These are phyloP conservation scores for Bombus polaris DNA, from an alignment of 1,140 invertebrate species.

Conservation along the genomic window DNA sequence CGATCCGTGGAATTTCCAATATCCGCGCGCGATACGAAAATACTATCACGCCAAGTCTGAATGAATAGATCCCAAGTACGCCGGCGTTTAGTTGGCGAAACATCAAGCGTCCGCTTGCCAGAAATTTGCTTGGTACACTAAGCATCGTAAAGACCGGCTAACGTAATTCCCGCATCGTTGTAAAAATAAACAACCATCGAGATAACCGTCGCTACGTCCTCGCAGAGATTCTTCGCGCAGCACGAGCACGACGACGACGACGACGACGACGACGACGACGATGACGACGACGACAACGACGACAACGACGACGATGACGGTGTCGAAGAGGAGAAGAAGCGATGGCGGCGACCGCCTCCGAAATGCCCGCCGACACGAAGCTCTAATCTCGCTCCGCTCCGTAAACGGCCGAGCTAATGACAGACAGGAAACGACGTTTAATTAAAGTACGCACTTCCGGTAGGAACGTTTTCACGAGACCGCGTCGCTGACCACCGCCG, in stretches of 20 bases:
- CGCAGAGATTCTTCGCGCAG: background rate
- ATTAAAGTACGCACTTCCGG: slow-evolving; percentile 73
- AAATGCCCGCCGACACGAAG: slow-evolving; percentile 26
- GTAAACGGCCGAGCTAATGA: slow-evolving; percentile 68
- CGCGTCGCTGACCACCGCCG: slow-evolving; percentile 30
- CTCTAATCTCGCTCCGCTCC: slow-evolving; percentile 59
- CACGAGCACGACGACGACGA: too few species aligned
- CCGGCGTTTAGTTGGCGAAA: slow-evolving; percentile 25
- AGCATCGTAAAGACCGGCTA: slow-evolving; percentile 55
- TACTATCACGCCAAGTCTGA: slow-evolving; percentile 39
- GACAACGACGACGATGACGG: too few species aligned
- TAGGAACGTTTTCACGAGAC: slow-evolving; percentile 70
- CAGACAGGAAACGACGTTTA: slow-evolving; percentile 72
- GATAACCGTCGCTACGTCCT: slow-evolving; percentile 25
- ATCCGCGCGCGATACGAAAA: slow-evolving; percentile 24
- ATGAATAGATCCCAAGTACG: slow-evolving; percentile 51
- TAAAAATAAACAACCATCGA: slow-evolving; percentile 57
- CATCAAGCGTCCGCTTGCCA: slow-evolving; percentile 51
- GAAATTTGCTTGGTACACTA: slow-evolving; percentile 58
- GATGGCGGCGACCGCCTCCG: background rate
- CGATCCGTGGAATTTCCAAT: background rate
- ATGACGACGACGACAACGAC: too few species aligned
- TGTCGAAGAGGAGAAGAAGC: background rate
- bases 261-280: too few species aligned
- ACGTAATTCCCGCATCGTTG: slow-evolving; percentile 52